phyloP scores from a whole-genome alignment of 92 coral and sea anemone species.

The Plumapathes pennacea region DNA sequence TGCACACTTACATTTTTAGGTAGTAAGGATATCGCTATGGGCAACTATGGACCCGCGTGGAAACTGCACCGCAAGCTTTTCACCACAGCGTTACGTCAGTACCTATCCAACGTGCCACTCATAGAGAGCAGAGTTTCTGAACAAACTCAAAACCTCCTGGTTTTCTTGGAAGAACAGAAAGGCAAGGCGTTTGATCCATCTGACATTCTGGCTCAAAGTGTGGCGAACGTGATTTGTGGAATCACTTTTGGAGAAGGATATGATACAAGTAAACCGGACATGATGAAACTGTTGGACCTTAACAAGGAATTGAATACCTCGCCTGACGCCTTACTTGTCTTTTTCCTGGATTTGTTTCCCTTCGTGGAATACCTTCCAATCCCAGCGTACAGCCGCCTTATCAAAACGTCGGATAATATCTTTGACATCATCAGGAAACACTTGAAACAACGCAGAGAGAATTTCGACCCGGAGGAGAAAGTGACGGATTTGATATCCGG shows the following conservation, averaged over 20 bases:
- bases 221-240: conserved; percentile 66
- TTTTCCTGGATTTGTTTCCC: conserved; percentile 24
- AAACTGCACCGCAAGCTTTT: conserved; percentile 65
- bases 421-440: conserved; percentile 16
- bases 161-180: conserved; percentile 30
- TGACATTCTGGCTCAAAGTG: conserved; percentile 43
- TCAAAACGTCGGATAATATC: conserved; percentile 20
- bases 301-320: conserved; percentile 10
- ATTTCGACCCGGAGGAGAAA: conserved; percentile 7
- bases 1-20: too few relatives aligned
- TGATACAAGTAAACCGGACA: conserved; percentile 49
- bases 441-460: conserved; percentile 17
- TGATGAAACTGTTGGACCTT: conserved; percentile 21
- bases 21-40: conserved; percentile 43
- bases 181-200: conserved; percentile 65
- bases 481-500: conserved; percentile 11
- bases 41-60: conserved; percentile 72
- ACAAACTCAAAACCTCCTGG: conserved; percentile 43
- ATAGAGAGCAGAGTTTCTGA: conserved; percentile 45
- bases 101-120: conserved; percentile 14
- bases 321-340: conserved; percentile 12
- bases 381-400: conserved; percentile 15
- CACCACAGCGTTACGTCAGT: conserved; percentile 54
- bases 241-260: conserved; percentile 62
- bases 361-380: conserved; percentile 19